A percentile compares a stretch with the other conserved stretches of the same genome.
Conservation (phyloP, 2,113 vertebrate genomes). For the Pelecanus crispus region DNA sequence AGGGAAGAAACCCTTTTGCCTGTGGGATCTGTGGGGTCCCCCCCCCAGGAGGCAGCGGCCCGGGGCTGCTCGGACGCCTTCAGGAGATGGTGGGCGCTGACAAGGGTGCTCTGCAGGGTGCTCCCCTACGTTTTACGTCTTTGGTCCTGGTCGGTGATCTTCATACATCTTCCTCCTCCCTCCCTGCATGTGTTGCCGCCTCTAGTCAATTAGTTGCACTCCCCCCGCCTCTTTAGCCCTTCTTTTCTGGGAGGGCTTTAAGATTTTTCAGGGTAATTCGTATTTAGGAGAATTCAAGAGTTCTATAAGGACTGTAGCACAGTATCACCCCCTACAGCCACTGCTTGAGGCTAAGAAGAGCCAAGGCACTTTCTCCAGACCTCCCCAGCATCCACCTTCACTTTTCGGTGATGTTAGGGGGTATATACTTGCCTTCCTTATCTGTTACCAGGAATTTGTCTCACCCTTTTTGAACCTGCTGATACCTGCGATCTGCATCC, state of each 20-base stretch:
- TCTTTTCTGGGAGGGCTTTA: background rate
- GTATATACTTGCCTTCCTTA: background rate
- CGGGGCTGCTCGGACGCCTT: background rate
- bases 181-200: background rate
- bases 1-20: background rate
- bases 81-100: too few relatives aligned
- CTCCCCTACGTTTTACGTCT: background rate
- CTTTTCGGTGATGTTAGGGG: background rate
- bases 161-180: background rate
- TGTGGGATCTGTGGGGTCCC: background rate
- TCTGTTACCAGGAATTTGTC: background rate
- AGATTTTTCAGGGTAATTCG: background rate
- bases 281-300: background rate
- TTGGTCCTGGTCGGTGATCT: background rate
- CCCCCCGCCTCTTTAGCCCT: background rate
- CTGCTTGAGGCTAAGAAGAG: background rate
- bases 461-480: background rate
- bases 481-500: background rate
- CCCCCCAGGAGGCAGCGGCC: accelerated
- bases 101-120: background rate
- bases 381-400: background rate
- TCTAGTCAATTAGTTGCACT: background rate
- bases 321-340: background rate
- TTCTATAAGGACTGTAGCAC: background rate
- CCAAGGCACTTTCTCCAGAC: background rate